Conservation (phyloP, 2,797 vertebrate genomes). For the Otolemur crassicaudatus region DNA sequence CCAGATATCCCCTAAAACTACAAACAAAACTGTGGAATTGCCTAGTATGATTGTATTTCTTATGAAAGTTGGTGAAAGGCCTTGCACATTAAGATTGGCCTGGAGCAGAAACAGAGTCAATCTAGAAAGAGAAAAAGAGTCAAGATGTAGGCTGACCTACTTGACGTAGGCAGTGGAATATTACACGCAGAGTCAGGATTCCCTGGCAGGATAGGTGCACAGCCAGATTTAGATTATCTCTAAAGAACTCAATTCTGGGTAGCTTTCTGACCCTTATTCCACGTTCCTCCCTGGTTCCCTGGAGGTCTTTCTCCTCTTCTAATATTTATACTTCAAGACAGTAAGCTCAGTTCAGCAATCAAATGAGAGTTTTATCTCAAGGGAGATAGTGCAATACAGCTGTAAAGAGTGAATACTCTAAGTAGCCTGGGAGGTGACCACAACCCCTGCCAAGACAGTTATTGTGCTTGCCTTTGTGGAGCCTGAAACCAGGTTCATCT, state of each 20-base stretch:
- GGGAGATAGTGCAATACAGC: neutral
- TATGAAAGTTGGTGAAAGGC: neutral
- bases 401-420: neutral
- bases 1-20: neutral
- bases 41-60: neutral
- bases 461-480: neutral
- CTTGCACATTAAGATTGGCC: neutral
- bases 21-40: neutral
- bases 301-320: neutral
- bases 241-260: neutral
- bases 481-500: neutral
- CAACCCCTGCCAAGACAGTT: neutral
- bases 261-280: neutral
- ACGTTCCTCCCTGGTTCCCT: neutral
- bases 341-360: neutral
- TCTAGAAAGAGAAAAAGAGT: neutral
- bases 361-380: neutral
- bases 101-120: neutral
- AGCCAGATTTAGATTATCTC: neutral
- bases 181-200: neutral
- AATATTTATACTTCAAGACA: neutral
- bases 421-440: neutral
- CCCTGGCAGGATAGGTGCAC: neutral
- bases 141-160: neutral
- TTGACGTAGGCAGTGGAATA: too few species aligned